Base-by-base conservation (phyloP, 2,888 invertebrate species). In the Eilema caniola region DNA sequence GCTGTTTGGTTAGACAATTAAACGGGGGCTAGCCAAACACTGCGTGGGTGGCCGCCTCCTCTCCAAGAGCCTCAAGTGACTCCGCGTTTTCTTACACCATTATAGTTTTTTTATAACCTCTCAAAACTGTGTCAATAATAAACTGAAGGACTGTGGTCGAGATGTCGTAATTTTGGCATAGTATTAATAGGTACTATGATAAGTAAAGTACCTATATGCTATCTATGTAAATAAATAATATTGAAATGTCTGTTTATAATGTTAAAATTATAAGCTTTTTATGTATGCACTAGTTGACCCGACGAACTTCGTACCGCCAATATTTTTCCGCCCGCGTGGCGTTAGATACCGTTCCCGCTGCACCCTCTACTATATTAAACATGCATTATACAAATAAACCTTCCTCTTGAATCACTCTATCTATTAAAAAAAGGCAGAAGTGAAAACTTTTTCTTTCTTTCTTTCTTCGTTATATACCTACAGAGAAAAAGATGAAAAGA, bases 1-100 rank as follows among this genome's bases (percentile, higher is more conserved):
- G 89, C 90, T 93, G 92, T 94, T 94, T 92, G 90, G 85, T 79
- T 86, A 88, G 87, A 86, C 93, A 93, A 94, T 94, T 94, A 95
- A 93, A 93, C 87, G 84, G 88, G 87, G 86, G 90, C 90, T 83
- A 82, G 75, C 84, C 81, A 89, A 93, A 94, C 86, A 92, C 71
- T 71, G 64, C 82, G 90, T 94, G 95, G 93, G 95, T 94, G 95
- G 93, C 86, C 91, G 73, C 75, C 74, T 76, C 76, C 76, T 70
- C 79, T 74, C 66, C 25, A 28, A 28, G 66, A 66, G 61, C 74
- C 75, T 89, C 86, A 85, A 87, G 85, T 91, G 89, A 90, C 89
- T 82, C 71, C 72, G 90, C 90, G 84, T 82, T 88, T 90, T 86
- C 84, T 77, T 80, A 61, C 70, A 56, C 63, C 71, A 73, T 71